phyloP scores from a whole-genome alignment of 2,888 invertebrate genomes.

The Lamellibrachia satsuma region DNA sequence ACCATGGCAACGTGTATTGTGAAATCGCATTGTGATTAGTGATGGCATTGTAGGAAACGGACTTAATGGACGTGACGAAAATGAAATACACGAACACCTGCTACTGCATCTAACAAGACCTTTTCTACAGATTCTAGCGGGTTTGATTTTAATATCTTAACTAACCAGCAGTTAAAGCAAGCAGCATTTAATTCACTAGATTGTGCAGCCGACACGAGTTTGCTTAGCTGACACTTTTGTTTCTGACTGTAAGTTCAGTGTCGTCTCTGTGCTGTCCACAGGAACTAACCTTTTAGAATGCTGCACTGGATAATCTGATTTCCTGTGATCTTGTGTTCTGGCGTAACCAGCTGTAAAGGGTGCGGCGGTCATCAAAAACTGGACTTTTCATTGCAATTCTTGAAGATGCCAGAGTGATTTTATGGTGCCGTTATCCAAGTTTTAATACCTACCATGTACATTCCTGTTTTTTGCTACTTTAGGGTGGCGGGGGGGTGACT shows the following conservation, averaged over 20 bases:
- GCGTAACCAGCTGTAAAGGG: not conserved
- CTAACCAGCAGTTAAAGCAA: not conserved
- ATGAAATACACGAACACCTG: not conserved
- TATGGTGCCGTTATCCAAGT: constrained; percentile 5
- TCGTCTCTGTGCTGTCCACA: not conserved
- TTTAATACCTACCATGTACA: constrained; percentile 1
- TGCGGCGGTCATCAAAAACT: not conserved
- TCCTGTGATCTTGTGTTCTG: not conserved
- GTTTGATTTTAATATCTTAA: not conserved
- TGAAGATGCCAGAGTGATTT: not conserved
- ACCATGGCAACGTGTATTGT: not conserved
- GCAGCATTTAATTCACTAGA: constrained; percentile 5
- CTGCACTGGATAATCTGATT: not conserved
- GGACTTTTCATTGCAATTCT: not conserved
- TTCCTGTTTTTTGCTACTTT: constrained; percentile 13
- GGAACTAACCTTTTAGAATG: not conserved
- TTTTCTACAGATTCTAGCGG: not conserved
- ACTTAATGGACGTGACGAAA: not conserved
- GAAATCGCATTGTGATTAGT: not conserved
- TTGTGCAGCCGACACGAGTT: not conserved
- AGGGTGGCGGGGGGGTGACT: not conserved
- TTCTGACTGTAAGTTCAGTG: not conserved
- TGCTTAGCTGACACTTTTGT: not conserved
- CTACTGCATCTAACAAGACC: not conserved
- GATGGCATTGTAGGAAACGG: not conserved